Percentiles rank a stretch among this genome's conserved stretches.
These are phyloP conservation scores for Gila robusta DNA, from an alignment of 2,797 vertebrate genomes.

Conservation along the genomic window DNA sequence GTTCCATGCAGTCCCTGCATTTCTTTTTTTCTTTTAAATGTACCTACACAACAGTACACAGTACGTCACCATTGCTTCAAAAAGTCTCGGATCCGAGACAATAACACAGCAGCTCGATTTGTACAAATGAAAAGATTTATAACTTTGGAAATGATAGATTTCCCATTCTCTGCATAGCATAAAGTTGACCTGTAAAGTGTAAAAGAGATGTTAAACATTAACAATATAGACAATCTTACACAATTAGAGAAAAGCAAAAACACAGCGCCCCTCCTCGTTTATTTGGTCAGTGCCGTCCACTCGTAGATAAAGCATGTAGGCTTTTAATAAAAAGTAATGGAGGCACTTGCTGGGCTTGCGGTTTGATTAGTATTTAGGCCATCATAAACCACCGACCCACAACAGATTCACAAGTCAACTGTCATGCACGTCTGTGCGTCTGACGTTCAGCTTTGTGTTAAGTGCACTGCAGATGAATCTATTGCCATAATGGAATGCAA, in stretches of 20 bases:
- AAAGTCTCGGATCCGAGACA: constrained; percentile 23
- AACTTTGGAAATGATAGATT: constrained; percentile 38
- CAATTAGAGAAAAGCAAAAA: constrained; percentile 32
- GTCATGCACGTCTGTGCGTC: constrained; percentile 25
- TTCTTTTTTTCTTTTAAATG: constrained; percentile 46
- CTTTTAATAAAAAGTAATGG: constrained; percentile 57
- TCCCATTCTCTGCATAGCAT: constrained; percentile 36
- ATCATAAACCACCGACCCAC: constrained; percentile 38
- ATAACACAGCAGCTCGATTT: constrained; percentile 54
- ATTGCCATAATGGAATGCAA: constrained; percentile 51
- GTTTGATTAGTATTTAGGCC: constrained; percentile 35
- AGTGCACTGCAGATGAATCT: constrained; percentile 51
- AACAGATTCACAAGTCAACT: constrained; percentile 26
- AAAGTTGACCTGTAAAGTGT: constrained; percentile 46
- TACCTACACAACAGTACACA: constrained; percentile 47
- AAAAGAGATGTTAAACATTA: constrained; percentile 57
- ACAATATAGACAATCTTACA: constrained; percentile 53
- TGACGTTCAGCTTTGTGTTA: constrained; percentile 34
- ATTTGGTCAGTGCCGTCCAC: constrained; percentile 58
- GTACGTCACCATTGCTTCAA: constrained; percentile 39
- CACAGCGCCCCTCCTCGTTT: constrained; percentile 34
- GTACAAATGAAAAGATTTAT: constrained; percentile 36
- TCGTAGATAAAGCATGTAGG: constrained; percentile 40
- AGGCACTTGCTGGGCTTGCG: constrained; percentile 54
- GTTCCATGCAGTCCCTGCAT: constrained; percentile 59